These are phyloP conservation scores for Syngnathus acus DNA, from an alignment of 2,797 vertebrate genomes.

Conservation along the genomic window DNA sequence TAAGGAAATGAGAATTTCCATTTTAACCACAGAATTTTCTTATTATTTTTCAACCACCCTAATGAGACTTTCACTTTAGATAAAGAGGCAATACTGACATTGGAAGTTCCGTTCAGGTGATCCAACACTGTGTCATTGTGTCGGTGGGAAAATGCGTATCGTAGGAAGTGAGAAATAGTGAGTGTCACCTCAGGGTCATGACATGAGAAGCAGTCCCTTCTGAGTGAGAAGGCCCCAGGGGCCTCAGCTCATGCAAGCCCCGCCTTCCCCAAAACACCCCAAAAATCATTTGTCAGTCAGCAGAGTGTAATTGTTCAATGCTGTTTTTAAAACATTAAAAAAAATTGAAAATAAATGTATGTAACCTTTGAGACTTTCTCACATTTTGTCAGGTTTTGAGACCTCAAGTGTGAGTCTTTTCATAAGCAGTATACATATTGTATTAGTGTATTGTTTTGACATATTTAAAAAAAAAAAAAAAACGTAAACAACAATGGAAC, in stretches of 20 bases:
- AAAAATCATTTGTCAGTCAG: constrained; percentile 1
- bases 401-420: not conserved
- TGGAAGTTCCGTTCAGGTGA: constrained; percentile 26
- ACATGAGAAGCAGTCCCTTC: constrained; percentile 22
- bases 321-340: not conserved
- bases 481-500: not conserved
- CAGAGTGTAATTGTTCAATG: not conserved
- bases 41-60: no score
- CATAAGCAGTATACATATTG: not conserved
- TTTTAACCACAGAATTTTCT: no score
- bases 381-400: not conserved
- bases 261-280: not conserved
- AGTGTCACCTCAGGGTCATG: constrained; percentile 42
- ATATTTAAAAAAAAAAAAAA: no score
- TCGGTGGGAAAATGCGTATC: constrained; percentile 48
- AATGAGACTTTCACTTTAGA: constrained; percentile 26
- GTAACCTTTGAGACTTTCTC: not conserved
- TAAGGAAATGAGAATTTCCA: constrained; percentile 21
- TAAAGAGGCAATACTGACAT: constrained; percentile 23
- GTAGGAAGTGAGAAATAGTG: constrained; percentile 49
- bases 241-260: not conserved
- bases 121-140: constrained; percentile 18
- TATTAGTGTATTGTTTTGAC: not conserved
- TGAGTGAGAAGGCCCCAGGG: constrained; percentile 31
- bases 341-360: not conserved